These are phyloP conservation scores for Gambusia yucatana DNA, from an alignment of 2,797 vertebrate genomes.

Conservation along the genomic window DNA sequence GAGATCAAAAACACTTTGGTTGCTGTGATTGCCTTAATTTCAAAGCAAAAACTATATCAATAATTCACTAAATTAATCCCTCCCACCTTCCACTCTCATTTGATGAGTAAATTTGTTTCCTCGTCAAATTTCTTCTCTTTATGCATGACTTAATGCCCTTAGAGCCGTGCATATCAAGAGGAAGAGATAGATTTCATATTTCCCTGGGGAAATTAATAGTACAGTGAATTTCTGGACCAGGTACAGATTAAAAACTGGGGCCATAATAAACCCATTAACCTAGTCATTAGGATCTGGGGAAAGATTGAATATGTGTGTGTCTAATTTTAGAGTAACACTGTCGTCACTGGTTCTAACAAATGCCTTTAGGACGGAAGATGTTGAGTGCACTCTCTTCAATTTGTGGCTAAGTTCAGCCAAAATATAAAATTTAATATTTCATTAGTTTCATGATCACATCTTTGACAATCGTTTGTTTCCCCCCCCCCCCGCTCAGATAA, in stretches of 20 bases:
- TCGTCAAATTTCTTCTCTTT: constrained; percentile 31
- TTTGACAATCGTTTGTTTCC: neutral
- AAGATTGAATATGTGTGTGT: constrained; percentile 48
- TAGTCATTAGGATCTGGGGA: constrained; percentile 74
- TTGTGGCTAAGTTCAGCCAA: neutral
- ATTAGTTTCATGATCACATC: neutral
- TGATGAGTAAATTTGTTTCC: constrained; percentile 51
- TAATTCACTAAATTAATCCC: constrained; percentile 40
- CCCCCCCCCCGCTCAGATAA: neutral
- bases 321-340: constrained; percentile 71
- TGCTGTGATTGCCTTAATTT: constrained; percentile 36
- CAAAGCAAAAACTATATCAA: constrained; percentile 46
- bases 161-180: constrained; percentile 27
- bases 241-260: constrained; percentile 72
- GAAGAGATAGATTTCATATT: constrained; percentile 58
- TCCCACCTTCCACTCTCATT: constrained; percentile 18
- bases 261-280: constrained; percentile 82
- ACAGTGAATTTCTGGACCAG: constrained; percentile 73
- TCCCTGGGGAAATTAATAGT: constrained; percentile 80
- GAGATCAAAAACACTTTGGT: no score
- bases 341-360: constrained; percentile 41
- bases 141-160: constrained; percentile 32
- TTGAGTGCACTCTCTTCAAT: constrained; percentile 37
- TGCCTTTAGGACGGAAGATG: constrained; percentile 26
- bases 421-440: neutral